These are phyloP conservation scores for Heliconius hortense DNA, from an alignment of 2,888 invertebrate species.

Conservation along the genomic window DNA sequence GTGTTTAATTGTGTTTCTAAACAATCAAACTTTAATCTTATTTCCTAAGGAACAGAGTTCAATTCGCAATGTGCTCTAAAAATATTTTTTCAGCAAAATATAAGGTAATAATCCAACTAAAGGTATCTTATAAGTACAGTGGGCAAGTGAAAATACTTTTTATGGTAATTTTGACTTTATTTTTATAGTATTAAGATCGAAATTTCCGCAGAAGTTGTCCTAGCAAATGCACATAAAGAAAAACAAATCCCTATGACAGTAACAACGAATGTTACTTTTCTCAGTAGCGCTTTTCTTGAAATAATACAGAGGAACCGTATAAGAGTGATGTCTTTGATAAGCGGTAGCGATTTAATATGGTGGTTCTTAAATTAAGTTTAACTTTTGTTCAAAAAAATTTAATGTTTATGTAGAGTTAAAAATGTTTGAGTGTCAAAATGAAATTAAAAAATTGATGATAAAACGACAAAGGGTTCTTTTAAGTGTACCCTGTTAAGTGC, in stretches of 20 bases:
- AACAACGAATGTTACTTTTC: conserved; percentile 56
- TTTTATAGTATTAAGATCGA: conserved; percentile 23
- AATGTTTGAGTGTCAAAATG: no score
- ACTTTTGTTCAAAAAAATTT: no score
- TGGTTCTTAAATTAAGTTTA: background rate
- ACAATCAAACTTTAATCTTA: conserved; percentile 19
- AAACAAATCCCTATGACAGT: conserved; percentile 52
- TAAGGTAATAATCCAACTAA: conserved; percentile 41
- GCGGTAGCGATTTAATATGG: conserved; percentile 5
- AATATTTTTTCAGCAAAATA: conserved; percentile 36
- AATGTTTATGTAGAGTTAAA: background rate
- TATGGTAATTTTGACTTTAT: conserved; percentile 25
- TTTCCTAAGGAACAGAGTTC: conserved; percentile 16
- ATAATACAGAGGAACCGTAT: conserved; percentile 52
- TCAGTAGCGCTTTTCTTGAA: conserved; percentile 52
- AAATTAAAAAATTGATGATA: no score
- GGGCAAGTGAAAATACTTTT: conserved; percentile 19
- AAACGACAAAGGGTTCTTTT: no score
- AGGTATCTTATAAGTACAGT: conserved; percentile 39
- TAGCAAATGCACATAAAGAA: conserved; percentile 42
- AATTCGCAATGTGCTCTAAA: conserved; percentile 16
- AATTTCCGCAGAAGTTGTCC: conserved; percentile 25
- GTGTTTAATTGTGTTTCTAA: conserved; percentile 39
- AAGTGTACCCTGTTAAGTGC: no score
- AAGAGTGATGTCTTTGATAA: conserved; percentile 8